phyloP scores from a whole-genome alignment of 53 echinoderm and acorn worm species.

The Temnopleurus reevesii region DNA sequence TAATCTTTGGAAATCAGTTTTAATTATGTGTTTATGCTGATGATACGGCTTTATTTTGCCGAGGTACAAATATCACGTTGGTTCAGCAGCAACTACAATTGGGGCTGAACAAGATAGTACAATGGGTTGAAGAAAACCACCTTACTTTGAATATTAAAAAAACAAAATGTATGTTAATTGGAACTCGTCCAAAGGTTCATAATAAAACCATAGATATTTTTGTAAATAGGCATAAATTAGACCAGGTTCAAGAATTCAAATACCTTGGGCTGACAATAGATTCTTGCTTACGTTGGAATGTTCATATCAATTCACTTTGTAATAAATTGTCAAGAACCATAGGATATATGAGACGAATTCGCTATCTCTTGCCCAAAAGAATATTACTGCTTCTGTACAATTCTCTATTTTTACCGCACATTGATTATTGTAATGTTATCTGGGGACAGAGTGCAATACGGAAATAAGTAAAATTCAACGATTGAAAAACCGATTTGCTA shows the following conservation, averaged over 20 bases:
- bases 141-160: background rate
- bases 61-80: background rate
- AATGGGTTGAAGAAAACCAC: background rate
- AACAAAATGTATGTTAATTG: background rate
- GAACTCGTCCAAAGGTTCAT: background rate
- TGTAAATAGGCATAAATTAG: background rate
- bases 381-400: background rate
- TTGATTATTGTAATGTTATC: background rate
- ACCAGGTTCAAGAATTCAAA: background rate
- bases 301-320: background rate
- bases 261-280: background rate
- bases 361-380: background rate
- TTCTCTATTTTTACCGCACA: background rate
- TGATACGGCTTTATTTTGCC: background rate
- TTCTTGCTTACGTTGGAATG: background rate
- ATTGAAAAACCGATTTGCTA: background rate
- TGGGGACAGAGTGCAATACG: background rate
- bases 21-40: conserved; percentile 4
- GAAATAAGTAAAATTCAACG: background rate
- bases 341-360: background rate
- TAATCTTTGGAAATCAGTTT: background rate
- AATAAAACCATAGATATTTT: background rate
- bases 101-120: background rate
- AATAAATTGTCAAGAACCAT: background rate
- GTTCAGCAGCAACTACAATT: background rate